Evolutionary conservation across 2,113 vertebrate species (phyloP).

Genomic region (Peromyscus leucopus): DNA sequence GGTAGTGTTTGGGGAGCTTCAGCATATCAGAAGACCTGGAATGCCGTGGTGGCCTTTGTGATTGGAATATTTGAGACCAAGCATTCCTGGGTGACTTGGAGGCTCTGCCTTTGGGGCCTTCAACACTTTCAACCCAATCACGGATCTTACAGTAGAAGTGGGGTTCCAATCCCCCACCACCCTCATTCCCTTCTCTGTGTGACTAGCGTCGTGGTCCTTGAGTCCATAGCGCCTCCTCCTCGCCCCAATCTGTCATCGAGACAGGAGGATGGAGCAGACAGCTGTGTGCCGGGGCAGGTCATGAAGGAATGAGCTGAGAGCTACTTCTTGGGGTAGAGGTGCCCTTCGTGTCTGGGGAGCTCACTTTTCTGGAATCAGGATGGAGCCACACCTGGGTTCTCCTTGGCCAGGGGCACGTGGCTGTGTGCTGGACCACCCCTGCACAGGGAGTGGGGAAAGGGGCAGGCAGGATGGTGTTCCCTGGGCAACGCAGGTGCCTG

Average conservation of each 20-base stretch:
- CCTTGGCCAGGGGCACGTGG: fast-evolving
- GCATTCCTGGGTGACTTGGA: background rate
- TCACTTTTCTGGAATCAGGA: background rate
- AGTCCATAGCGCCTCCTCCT: background rate
- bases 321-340: background rate
- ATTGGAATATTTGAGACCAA: background rate
- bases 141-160: background rate
- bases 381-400: background rate
- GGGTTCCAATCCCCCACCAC: background rate
- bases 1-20: background rate
- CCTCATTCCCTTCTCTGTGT: background rate
- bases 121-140: background rate
- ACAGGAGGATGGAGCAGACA: fast-evolving
- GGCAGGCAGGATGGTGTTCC: fast-evolving
- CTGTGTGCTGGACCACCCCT: fast-evolving
- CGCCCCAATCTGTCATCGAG: background rate
- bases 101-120: background rate
- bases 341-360: background rate
- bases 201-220: background rate
- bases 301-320: background rate
- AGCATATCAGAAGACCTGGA: background rate
- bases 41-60: background rate
- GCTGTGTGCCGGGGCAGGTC: fast-evolving
- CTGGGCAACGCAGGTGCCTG: background rate
- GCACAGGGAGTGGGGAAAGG: fast-evolving